Base-by-base conservation (phyloP, 2,113 vertebrate species). In the Tachycineta bicolor region DNA sequence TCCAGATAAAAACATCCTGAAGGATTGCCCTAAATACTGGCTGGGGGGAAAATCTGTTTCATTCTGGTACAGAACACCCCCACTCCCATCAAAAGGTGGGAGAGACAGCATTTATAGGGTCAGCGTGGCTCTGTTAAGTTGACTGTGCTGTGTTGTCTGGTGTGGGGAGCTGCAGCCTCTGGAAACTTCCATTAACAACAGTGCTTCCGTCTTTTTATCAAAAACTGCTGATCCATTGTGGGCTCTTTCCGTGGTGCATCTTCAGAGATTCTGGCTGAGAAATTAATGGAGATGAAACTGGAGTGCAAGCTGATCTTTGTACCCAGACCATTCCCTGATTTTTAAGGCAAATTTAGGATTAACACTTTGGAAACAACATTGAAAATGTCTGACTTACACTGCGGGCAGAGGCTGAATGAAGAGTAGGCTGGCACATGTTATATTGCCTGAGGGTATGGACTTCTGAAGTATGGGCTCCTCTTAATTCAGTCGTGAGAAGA, bases 111-210 rank as follows among this genome's bases (percentile, higher is more conserved):
- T 16, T 65, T 37, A 2, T 9, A 4, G 8, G 21, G 6, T 18
- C 5, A 46, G 11, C 1, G 5, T 20, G n/a, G n/a, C n/a, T 11
- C 10, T 14, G 59, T 11, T 6, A 3, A 6, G 41, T 4, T 70
- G 44, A 1, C 12, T 8, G 65, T 5, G 12, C 22, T 53, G 52
- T 7, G 26, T 5, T 56, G 34, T 39, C 14, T n/a, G 65, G 1
- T 26, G 31, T 16, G 14, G 44, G 19, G 39, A 85, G 5, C 68
- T 41, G 41, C 15, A 47, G 37, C 29, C 8, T 63, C 69, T 76
- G 49, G 64, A 69, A 75, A 6, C 16, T 60, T 78, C 55, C 20
- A 2, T 9, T 18, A 6, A 18, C 60, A 55, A 16, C 2, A 13
- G 34, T 12, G 26, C 31, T 58, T 60, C 62, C 63, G 26, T 39